Evolutionary conservation across 2,113 vertebrate species (phyloP).

Genomic region (Malaclemys terrapin): DNA sequence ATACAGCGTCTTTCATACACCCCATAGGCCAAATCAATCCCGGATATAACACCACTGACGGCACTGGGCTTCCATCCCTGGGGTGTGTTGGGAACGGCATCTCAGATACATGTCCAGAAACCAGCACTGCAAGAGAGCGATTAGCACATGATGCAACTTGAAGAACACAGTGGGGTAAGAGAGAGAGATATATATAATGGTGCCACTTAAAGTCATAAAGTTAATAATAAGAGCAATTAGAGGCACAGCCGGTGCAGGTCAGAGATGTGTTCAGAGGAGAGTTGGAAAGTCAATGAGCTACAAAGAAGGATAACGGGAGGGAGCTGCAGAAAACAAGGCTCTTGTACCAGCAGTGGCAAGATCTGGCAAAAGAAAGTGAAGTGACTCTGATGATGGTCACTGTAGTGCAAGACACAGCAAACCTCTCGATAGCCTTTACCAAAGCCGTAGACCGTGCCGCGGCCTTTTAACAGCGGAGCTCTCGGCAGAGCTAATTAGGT

Average conservation of each 20-base stretch:
- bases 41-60: neutral
- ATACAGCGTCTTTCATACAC: neutral
- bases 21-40: neutral
- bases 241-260: neutral
- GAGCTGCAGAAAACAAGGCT: constrained; percentile 35
- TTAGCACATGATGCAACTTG: neutral
- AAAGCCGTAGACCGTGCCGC: constrained; percentile 69
- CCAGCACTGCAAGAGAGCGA: fast-evolving
- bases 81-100: fast-evolving
- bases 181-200: neutral
- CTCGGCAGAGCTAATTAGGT: constrained; percentile 59
- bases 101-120: neutral
- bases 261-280: fast-evolving
- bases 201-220: neutral
- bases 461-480: constrained; percentile 72
- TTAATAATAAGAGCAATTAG: neutral
- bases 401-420: constrained; percentile 63
- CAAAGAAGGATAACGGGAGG: constrained; percentile 5
- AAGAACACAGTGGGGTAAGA: fast-evolving
- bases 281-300: neutral
- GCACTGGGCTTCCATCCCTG: fast-evolving
- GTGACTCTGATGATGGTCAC: constrained; percentile 22
- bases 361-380: constrained; percentile 29
- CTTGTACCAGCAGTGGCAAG: constrained; percentile 53
- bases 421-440: constrained; percentile 69